These are phyloP conservation scores for Ernsta delagoae DNA, from an alignment of 2,888 invertebrate species.

Conservation along the genomic window DNA sequence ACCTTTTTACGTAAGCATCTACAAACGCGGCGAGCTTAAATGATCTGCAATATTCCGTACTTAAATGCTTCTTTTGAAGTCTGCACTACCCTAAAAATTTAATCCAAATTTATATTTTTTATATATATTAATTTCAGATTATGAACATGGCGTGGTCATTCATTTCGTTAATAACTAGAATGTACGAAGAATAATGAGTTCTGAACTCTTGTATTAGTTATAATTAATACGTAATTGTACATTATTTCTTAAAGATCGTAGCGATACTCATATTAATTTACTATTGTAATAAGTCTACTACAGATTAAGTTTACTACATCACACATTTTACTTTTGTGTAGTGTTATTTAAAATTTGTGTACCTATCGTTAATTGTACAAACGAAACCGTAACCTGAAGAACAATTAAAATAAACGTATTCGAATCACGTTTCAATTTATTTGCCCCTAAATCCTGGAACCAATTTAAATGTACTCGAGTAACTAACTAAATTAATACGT, in stretches of 20 bases:
- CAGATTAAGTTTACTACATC: too few relatives aligned
- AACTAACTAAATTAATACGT: constrained; percentile 32
- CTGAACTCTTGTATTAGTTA: not conserved
- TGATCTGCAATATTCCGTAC: not conserved
- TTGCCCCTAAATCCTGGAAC: constrained; percentile 31
- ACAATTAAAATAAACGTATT: constrained; percentile 27
- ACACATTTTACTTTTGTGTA: not conserved
- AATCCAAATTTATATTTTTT: not conserved
- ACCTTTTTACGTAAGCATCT: not conserved
- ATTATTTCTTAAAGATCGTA: too few relatives aligned
- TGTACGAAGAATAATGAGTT: constrained; percentile 34
- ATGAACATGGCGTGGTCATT: constrained; percentile 45
- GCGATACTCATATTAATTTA: too few relatives aligned
- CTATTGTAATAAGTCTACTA: too few relatives aligned
- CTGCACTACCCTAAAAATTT: not conserved
- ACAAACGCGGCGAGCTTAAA: not conserved
- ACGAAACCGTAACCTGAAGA: not conserved
- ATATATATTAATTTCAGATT: constrained; percentile 42
- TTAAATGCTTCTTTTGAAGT: not conserved
- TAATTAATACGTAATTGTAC: not conserved
- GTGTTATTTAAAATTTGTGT: not conserved
- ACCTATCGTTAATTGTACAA: not conserved
- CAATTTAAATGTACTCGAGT: constrained; percentile 32
- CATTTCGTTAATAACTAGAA: constrained; percentile 42
- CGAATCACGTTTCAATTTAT: constrained; percentile 32